A percentile compares a stretch with the other conserved stretches of the same genome.
Evolutionary conservation across 2,797 vertebrate genomes (phyloP).

Genomic region (Chelidonichthys spinosus): DNA sequence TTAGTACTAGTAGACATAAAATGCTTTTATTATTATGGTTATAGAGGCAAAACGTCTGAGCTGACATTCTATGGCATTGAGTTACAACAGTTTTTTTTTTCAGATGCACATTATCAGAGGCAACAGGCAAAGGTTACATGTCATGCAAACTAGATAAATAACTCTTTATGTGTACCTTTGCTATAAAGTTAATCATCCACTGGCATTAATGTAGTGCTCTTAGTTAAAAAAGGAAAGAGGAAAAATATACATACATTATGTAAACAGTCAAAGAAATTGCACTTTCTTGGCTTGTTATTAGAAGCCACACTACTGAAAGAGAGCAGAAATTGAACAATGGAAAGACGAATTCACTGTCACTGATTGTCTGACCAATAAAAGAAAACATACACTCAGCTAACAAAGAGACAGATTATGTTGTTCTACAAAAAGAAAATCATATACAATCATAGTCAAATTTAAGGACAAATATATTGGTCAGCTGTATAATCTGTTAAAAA

Average conservation of each 20-base stretch:
- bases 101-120: constrained; percentile 80
- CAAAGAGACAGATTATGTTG: constrained; percentile 65
- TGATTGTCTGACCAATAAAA: constrained; percentile 83
- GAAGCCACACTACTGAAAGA: constrained; percentile 81
- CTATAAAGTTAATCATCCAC: constrained; percentile 88
- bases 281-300: constrained; percentile 82
- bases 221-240: constrained; percentile 80
- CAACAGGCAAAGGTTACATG: constrained; percentile 84
- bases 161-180: constrained; percentile 83
- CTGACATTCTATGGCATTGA: constrained; percentile 82
- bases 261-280: constrained; percentile 86
- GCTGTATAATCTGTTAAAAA: constrained; percentile 74
- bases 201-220: constrained; percentile 94
- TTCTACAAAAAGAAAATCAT: constrained; percentile 71
- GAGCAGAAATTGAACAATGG: constrained; percentile 71
- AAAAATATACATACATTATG: constrained; percentile 82
- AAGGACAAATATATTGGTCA: constrained; percentile 80
- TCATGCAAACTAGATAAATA: constrained; percentile 87
- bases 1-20: constrained; percentile 76
- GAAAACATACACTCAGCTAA: constrained; percentile 45
- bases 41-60: constrained; percentile 79
- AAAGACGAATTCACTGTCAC: constrained; percentile 74
- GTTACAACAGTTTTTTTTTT: constrained; percentile 75
- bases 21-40: constrained; percentile 84
- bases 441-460: constrained; percentile 80